These are phyloP conservation scores for Choloepus didactylus DNA, from an alignment of 2,797 vertebrate genomes.

Conservation along the genomic window DNA sequence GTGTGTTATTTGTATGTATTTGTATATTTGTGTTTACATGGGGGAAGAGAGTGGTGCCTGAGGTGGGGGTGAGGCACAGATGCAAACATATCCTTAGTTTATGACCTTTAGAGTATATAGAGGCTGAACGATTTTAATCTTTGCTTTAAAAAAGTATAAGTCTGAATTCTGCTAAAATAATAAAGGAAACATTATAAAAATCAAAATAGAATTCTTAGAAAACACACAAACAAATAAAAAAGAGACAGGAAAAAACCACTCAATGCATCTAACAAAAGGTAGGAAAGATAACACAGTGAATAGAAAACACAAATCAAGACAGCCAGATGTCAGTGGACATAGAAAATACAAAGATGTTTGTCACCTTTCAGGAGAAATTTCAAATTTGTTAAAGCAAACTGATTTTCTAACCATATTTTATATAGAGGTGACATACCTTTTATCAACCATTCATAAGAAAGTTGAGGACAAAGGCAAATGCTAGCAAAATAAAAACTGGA, in stretches of 20 bases:
- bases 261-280: background rate
- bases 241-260: background rate
- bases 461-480: conserved; percentile 34
- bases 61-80: background rate
- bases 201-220: background rate
- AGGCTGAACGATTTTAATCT: background rate
- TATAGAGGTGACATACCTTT: background rate
- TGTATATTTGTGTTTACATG: background rate
- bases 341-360: background rate
- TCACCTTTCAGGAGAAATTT: background rate
- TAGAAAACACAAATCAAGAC: background rate
- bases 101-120: background rate
- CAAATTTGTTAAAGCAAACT: background rate
- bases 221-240: background rate
- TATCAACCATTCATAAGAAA: conserved; percentile 12
- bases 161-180: background rate
- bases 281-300: background rate
- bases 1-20: background rate
- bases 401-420: background rate
- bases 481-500: conserved; percentile 24
- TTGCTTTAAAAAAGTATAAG: background rate
- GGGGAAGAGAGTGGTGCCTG: background rate
- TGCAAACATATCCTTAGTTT: background rate
- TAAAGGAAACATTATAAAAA: background rate
- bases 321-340: background rate